Base-by-base conservation (phyloP, 2,888 invertebrate genomes). In the Abrostola tripartita region DNA sequence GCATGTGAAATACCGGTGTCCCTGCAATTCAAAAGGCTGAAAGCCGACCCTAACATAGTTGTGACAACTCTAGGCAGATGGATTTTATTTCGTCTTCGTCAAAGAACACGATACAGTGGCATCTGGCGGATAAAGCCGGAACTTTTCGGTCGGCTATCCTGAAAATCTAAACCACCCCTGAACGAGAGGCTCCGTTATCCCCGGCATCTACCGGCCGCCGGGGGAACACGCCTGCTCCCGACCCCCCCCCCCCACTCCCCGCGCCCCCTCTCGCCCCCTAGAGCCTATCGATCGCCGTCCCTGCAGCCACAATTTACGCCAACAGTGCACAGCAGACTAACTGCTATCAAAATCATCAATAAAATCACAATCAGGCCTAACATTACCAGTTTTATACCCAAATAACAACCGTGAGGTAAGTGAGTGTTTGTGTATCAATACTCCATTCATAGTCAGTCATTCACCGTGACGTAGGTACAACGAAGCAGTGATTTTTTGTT, bases 261-360 rank as follows among this genome's bases (percentile, higher is more conserved):
- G 78, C 56, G 58, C 79, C 77, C 74, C 70, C 68, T 67, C 74
- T 64, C 67, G 72, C 83, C 82, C 81, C 81, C 67, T 67, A 68
- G 84, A 84, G 83, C 84, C 87, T 94, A 94, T 93, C 91, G 93
- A 94, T 93, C 90, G 81, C 71, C 78, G 80, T 78, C 75, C 76
- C 84, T 76, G 70, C 76, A 68, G 68, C 81, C 87, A 85, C 87
- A 91, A 90, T 89, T 88, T 88, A 90, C 90, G 89, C 88, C 85
- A 89, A 85, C 90, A 85, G 83, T 86, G 81, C 82, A 85, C 84
- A 89, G 78, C 87, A 87, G 88, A 88, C 85, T 86, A 78, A 81
- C 83, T 82, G 79, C 76, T 80, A 84, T 85, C 82, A 76, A 85
- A 85, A 87, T 85, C 84, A 84, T 82, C 79, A 81, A 84, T 76